A percentile compares a stretch with the other conserved stretches of the same genome.
These are phyloP conservation scores for Frankliniella intonsa DNA, from an alignment of 2,888 invertebrate species.

Conservation along the genomic window DNA sequence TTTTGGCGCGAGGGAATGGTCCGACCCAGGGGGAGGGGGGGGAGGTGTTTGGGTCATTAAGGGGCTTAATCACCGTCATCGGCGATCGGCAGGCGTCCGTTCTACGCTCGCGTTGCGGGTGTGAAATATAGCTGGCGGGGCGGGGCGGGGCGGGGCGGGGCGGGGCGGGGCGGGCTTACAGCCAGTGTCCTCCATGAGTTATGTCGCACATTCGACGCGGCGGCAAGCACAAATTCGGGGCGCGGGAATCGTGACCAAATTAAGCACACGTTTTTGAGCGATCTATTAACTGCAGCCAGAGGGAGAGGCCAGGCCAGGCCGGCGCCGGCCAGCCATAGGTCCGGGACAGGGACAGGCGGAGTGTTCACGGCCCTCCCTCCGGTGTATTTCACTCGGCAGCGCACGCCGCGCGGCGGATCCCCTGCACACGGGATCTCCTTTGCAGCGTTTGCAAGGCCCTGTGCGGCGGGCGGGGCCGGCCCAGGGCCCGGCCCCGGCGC, in stretches of 20 bases:
- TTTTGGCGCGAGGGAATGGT: background rate
- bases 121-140: background rate
- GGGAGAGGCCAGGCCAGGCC: background rate
- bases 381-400: too few species aligned
- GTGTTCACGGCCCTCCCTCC: too few species aligned
- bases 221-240: background rate
- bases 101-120: background rate
- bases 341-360: too few species aligned
- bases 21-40: background rate
- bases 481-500: too few species aligned
- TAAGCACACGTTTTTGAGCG: background rate
- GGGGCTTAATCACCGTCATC: conserved; percentile 18
- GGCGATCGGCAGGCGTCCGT: background rate
- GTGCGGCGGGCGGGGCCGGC: too few species aligned
- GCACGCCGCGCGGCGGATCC: too few species aligned
- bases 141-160: background rate
- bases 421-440: too few species aligned
- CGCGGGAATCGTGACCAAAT: background rate
- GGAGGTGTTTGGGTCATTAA: background rate
- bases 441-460: too few species aligned
- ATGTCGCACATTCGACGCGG: conserved; percentile 6
- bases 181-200: background rate
- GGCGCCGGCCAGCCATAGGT: too few species aligned
- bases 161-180: background rate
- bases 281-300: too few species aligned